These are phyloP conservation scores for Microctenopoma steveboyesi DNA, from an alignment of 2,797 vertebrate genomes.

Conservation along the genomic window DNA sequence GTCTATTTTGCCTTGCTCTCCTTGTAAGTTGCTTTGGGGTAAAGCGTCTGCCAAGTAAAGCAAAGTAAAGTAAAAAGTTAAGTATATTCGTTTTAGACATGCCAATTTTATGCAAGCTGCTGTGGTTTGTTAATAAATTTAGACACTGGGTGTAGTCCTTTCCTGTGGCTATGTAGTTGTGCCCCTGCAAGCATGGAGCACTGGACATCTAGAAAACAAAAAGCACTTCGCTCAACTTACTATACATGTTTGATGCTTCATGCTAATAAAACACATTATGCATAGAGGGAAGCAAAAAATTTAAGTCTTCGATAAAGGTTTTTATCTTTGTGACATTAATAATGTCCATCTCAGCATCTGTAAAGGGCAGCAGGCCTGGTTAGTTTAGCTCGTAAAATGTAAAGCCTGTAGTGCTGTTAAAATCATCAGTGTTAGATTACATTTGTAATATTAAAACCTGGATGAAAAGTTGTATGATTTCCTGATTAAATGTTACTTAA, in stretches of 20 bases:
- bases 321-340: constrained; percentile 63
- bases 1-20: too few species aligned
- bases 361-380: constrained; percentile 60
- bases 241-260: constrained; percentile 29
- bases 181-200: background rate
- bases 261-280: constrained; percentile 30
- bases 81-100: background rate
- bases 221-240: constrained; percentile 37
- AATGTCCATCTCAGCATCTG: constrained; percentile 47
- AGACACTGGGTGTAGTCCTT: background rate
- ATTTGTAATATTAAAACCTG: constrained; percentile 14
- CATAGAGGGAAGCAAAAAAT: constrained; percentile 40
- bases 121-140: background rate
- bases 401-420: constrained; percentile 21
- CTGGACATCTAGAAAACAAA: constrained; percentile 23
- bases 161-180: background rate
- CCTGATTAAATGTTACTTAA: background rate
- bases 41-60: too few species aligned
- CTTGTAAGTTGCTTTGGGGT: too few species aligned
- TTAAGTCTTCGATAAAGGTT: constrained; percentile 53
- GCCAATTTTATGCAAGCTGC: background rate
- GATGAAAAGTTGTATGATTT: background rate
- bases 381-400: constrained; percentile 43
- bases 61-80: too few species aligned
- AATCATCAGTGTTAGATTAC: constrained; percentile 26